A percentile compares a stretch with the other conserved stretches of the same genome.
These are phyloP conservation scores for Orchestia grillus DNA, from an alignment of 1,140 invertebrate species.

Conservation along the genomic window DNA sequence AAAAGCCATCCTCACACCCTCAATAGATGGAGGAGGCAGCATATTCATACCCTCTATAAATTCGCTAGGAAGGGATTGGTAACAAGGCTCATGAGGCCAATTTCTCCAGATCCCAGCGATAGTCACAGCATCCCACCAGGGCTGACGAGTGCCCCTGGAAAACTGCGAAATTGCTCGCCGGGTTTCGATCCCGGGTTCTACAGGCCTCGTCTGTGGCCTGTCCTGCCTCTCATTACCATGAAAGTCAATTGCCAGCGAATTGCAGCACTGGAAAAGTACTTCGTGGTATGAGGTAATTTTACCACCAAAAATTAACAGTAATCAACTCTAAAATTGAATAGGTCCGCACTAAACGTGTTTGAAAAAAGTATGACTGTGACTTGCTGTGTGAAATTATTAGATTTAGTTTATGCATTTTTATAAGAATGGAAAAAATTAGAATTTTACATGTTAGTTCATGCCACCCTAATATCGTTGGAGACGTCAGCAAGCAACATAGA, in stretches of 20 bases:
- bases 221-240: neutral
- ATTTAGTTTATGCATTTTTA: neutral
- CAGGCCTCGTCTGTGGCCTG: neutral
- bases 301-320: neutral
- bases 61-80: too few relatives aligned
- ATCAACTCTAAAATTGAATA: neutral
- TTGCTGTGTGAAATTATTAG: neutral
- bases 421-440: neutral
- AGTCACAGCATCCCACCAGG: too few relatives aligned
- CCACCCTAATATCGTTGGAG: neutral
- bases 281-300: neutral
- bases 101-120: too few relatives aligned
- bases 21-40: too few relatives aligned
- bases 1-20: too few relatives aligned
- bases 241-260: neutral
- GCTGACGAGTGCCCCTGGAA: neutral
- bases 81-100: too few relatives aligned
- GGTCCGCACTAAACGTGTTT: neutral
- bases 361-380: neutral
- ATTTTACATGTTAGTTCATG: neutral
- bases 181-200: neutral
- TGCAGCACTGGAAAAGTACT: neutral
- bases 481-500: neutral
- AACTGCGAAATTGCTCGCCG: neutral
- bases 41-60: too few relatives aligned